Evolutionary conservation across 2,888 invertebrate genomes (phyloP).

Genomic region (Eilema depressum): DNA sequence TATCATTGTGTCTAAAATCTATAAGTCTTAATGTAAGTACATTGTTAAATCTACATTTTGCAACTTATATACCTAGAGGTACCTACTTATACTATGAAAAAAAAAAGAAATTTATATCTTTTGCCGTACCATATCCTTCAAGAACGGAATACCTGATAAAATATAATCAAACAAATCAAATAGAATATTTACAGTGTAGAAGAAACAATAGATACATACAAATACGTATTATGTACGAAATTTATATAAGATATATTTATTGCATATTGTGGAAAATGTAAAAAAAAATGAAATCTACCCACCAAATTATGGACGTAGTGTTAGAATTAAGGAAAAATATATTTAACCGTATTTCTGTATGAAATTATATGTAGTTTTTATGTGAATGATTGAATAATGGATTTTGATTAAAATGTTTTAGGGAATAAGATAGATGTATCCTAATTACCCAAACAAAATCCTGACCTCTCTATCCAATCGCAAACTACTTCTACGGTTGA

Average conservation of each 20-base stretch:
- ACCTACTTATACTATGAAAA: constrained; percentile 34
- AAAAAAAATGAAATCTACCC: constrained; percentile 79
- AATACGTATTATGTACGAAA: constrained; percentile 71
- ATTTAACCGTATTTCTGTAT: constrained; percentile 87
- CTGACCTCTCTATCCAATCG: constrained; percentile 16
- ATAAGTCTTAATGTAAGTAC: constrained; percentile 41
- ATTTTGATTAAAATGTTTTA: constrained; percentile 85
- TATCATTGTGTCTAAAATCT: constrained; percentile 43
- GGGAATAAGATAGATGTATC: constrained; percentile 73
- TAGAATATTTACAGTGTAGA: constrained; percentile 77
- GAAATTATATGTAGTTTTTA: constrained; percentile 87
- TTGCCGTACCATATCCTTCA: constrained; percentile 76
- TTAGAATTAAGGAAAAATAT: constrained; percentile 83
- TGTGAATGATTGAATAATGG: constrained; percentile 84
- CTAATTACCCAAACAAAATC: constrained; percentile 55
- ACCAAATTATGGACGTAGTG: constrained; percentile 82
- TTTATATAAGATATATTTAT: constrained; percentile 81
- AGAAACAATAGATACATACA: constrained; percentile 64
- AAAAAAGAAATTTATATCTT: constrained; percentile 40
- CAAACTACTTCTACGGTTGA: not conserved
- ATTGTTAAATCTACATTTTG: constrained; percentile 52
- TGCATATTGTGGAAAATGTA: constrained; percentile 81
- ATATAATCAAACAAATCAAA: constrained; percentile 66
- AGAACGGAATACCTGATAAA: constrained; percentile 83
- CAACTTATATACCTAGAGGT: constrained; percentile 40